Conservation (phyloP, 2,113 vertebrate genomes). For the Sinocyclocheilus anshuiensis region DNA sequence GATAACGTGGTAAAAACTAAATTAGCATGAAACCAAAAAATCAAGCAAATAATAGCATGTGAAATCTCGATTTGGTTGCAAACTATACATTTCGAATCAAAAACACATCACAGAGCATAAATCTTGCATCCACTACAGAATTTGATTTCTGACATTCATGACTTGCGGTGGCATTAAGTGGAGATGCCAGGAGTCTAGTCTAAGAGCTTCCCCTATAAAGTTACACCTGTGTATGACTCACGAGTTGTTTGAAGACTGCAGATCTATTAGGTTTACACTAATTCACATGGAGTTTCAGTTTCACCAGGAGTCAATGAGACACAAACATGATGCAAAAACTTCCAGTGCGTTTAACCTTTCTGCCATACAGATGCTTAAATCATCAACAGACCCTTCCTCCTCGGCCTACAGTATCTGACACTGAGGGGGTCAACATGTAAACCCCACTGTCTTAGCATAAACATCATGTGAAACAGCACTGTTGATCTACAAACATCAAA, state of each 20-base stretch:
- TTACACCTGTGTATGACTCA: background rate
- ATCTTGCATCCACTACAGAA: background rate
- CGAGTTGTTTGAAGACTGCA: background rate
- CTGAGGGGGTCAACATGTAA: background rate
- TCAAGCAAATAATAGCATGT: background rate
- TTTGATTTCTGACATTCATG: background rate
- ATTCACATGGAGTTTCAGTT: slow-evolving; percentile 5
- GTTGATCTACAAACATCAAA: background rate
- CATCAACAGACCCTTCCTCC: background rate
- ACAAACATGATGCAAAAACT: background rate
- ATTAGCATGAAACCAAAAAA: background rate
- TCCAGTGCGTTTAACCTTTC: slow-evolving; percentile 15
- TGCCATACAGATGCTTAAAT: background rate
- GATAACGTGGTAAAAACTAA: background rate
- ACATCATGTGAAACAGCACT: background rate
- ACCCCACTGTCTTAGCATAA: background rate
- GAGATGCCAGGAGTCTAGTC: background rate
- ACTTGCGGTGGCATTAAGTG: background rate
- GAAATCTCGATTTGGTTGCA: background rate
- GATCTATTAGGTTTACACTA: slow-evolving; percentile 8
- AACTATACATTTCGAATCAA: background rate
- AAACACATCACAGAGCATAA: background rate
- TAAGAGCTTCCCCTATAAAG: slow-evolving; percentile 1
- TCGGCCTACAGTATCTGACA: background rate
- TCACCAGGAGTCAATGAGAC: background rate